phyloP scores from a whole-genome alignment of 2,113 vertebrate species.

The Rana temporaria region DNA sequence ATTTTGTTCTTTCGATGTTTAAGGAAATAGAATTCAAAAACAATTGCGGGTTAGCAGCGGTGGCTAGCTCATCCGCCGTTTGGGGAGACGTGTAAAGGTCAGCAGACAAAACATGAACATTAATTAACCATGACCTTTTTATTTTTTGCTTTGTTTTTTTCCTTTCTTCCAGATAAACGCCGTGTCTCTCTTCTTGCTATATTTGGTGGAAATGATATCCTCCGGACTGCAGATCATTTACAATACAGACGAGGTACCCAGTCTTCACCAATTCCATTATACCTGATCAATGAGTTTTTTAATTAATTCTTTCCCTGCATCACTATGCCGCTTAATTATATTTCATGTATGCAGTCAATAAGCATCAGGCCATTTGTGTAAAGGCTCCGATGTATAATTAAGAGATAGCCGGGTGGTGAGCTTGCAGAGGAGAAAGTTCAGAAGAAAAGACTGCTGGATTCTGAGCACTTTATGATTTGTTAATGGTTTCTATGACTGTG shows the following conservation, averaged over 20 bases:
- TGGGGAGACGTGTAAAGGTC: not conserved
- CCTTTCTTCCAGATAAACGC: constrained; percentile 85
- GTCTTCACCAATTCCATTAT: constrained; percentile 17
- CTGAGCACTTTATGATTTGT: too few species aligned
- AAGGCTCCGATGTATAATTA: not conserved
- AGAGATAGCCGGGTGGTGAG: not conserved
- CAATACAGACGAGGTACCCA: constrained; percentile 95
- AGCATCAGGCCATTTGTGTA: not conserved
- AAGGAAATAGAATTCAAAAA: not conserved
- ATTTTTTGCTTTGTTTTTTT: not conserved
- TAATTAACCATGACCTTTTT: constrained; percentile 5
- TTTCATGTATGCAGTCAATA: constrained; percentile 9
- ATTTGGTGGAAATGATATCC: constrained; percentile 98
- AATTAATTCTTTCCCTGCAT: constrained; percentile 14
- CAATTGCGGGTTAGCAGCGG: too few species aligned
- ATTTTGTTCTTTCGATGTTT: not conserved
- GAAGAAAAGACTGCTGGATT: not conserved
- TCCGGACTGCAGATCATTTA: constrained; percentile 97
- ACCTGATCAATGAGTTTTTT: constrained; percentile 21
- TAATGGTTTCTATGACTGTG: too few species aligned
- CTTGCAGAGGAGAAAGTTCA: not conserved
- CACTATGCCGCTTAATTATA: constrained; percentile 25
- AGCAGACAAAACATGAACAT: not conserved
- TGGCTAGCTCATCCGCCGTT: too few species aligned
- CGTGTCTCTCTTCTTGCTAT: constrained; percentile 91